Conservation (phyloP, 2,113 vertebrate genomes). For the Tychaedon coryphoeus region DNA sequence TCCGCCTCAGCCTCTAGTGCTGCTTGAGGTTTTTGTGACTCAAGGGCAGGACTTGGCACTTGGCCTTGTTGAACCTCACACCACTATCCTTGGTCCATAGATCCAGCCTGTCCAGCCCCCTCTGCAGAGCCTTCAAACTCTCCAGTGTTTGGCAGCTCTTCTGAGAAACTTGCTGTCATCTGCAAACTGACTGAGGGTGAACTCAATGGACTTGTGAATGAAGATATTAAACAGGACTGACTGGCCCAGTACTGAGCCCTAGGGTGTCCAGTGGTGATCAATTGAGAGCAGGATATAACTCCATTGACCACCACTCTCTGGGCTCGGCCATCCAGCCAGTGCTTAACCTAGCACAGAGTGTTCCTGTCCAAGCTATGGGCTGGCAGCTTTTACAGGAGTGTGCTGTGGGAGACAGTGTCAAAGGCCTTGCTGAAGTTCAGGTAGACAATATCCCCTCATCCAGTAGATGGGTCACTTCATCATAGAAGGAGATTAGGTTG, state of each 20-base stretch:
- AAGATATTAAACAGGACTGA: neutral
- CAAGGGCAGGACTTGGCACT: no score
- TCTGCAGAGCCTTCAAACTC: neutral
- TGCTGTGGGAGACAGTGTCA: neutral
- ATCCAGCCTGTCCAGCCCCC: neutral
- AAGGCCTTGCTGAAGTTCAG: neutral
- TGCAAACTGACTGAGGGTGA: neutral
- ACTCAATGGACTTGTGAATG: neutral
- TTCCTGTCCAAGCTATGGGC: neutral
- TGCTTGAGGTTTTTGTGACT: neutral
- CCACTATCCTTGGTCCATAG: neutral
- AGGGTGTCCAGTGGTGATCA: no score
- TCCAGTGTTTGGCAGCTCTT: neutral
- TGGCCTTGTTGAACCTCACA: neutral
- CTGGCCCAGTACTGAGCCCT: neutral
- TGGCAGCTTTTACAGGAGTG: neutral
- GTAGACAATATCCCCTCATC: neutral
- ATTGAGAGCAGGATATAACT: neutral
- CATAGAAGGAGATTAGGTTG: neutral
- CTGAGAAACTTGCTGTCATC: neutral
- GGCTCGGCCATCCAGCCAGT: accelerated
- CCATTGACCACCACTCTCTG: neutral
- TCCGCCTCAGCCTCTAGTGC: neutral
- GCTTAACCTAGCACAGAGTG: neutral
- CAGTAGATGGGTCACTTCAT: no score